Percentiles rank a stretch among this genome's conserved stretches.
Evolutionary conservation across 2,888 invertebrate species (phyloP).

Genomic region (Podotricha telesiphe): DNA sequence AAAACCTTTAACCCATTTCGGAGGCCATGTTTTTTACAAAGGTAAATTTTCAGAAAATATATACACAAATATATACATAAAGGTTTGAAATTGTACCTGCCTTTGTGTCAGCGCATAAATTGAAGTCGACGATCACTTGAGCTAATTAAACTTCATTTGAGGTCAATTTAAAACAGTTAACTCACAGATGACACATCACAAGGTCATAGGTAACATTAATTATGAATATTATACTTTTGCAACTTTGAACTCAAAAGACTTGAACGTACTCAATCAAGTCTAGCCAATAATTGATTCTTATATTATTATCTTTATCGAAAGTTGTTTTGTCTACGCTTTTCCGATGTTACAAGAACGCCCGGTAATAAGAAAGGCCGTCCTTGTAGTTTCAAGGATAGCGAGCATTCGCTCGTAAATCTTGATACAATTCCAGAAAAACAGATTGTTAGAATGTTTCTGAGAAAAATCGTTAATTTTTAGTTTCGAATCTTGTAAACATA

Average conservation of each 20-base stretch:
- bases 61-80: neutral
- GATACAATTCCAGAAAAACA: neutral
- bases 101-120: slow-evolving; percentile 21
- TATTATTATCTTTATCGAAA: neutral
- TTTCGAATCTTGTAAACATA: slow-evolving; percentile 2
- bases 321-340: slow-evolving; percentile 9
- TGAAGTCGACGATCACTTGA: slow-evolving; percentile 31
- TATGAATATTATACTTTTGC: neutral
- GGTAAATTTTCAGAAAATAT: too few species aligned
- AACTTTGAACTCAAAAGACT: neutral
- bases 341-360: neutral
- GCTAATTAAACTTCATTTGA: slow-evolving; percentile 38
- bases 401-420: neutral
- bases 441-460: neutral
- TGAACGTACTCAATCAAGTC: neutral
- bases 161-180: slow-evolving; percentile 41
- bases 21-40: too few species aligned
- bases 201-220: slow-evolving; percentile 29
- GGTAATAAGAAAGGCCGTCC: neutral
- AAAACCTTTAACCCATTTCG: too few species aligned
- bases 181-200: slow-evolving; percentile 29
- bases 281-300: slow-evolving; percentile 6
- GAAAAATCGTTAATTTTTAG: slow-evolving; percentile 5
- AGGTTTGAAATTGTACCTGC: slow-evolving; percentile 17
- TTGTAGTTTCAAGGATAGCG: slow-evolving; percentile 13